Evolutionary conservation across 35 echinoderm and acorn worm genomes (phyloP).

Genomic region (Antedon bifida): DNA sequence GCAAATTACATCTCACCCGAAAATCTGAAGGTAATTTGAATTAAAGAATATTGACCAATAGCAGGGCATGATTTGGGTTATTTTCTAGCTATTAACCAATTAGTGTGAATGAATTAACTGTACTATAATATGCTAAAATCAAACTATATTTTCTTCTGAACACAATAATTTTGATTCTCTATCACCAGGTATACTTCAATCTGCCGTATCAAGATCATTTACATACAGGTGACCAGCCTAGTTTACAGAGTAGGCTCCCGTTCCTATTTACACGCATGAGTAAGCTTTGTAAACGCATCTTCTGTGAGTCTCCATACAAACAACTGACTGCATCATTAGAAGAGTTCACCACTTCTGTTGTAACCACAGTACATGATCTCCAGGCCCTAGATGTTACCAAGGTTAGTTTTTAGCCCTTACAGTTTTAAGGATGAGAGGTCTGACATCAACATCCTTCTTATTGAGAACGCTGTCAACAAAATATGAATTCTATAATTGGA

Average conservation of each 20-base stretch:
- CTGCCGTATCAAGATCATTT: not conserved
- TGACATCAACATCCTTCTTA: too few species aligned
- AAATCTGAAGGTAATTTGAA: not conserved
- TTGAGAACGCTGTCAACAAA: too few species aligned
- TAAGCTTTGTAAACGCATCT: constrained; percentile 37
- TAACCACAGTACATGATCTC: constrained; percentile 50
- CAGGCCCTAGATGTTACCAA: constrained; percentile 78
- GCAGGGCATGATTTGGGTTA: too few species aligned
- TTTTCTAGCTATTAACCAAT: too few species aligned
- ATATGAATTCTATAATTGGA: too few species aligned
- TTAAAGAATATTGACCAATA: not conserved
- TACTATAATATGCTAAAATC: too few species aligned
- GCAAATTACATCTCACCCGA: not conserved
- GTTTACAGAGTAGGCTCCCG: constrained; percentile 37
- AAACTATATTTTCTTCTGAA: too few species aligned
- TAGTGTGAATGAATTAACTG: too few species aligned
- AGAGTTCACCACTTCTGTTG: constrained; percentile 55
- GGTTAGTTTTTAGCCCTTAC: constrained; percentile 14
- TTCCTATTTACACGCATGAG: constrained; percentile 45
- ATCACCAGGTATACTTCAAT: not conserved
- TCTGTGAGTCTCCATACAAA: constrained; percentile 23
- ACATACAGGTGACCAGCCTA: not conserved
- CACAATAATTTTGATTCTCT: not conserved
- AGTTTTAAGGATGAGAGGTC: too few species aligned
- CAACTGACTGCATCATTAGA: constrained; percentile 22